Conservation (phyloP, 2,888 invertebrate species). For the Campoplex nolae region DNA sequence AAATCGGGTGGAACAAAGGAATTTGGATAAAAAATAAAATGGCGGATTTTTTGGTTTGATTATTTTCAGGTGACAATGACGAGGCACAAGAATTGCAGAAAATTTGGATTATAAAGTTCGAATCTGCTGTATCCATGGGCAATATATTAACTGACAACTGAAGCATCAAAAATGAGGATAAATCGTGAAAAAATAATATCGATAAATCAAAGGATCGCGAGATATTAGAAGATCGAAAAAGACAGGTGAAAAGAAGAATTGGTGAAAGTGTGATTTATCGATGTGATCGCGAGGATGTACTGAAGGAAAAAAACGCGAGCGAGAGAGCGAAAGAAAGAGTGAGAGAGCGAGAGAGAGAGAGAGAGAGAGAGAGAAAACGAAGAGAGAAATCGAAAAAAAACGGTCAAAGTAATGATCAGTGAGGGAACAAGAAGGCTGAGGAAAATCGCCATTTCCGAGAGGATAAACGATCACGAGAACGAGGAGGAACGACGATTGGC, state of each 20-base stretch:
- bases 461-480: conserved; percentile 53
- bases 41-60: background rate
- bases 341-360: background rate
- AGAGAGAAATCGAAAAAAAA: conserved; percentile 28
- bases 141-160: background rate
- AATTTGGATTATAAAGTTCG: background rate
- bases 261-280: background rate
- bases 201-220: background rate
- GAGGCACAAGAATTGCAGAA: conserved; percentile 5
- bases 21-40: background rate
- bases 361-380: conserved; percentile 8
- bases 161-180: conserved; percentile 16
- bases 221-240: conserved; percentile 2
- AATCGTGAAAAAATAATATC: background rate
- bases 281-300: conserved; percentile 23
- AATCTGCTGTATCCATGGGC: background rate
- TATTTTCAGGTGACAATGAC: conserved; percentile 44
- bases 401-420: conserved; percentile 75
- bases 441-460: conserved; percentile 70
- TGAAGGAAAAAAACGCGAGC: background rate
- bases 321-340: background rate
- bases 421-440: conserved; percentile 65
- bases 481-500: conserved; percentile 6
- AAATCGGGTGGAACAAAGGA: background rate
- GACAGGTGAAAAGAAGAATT: conserved; percentile 8